Base-by-base conservation (phyloP, 2,797 vertebrate genomes). In the Ctenopoma multispine region DNA sequence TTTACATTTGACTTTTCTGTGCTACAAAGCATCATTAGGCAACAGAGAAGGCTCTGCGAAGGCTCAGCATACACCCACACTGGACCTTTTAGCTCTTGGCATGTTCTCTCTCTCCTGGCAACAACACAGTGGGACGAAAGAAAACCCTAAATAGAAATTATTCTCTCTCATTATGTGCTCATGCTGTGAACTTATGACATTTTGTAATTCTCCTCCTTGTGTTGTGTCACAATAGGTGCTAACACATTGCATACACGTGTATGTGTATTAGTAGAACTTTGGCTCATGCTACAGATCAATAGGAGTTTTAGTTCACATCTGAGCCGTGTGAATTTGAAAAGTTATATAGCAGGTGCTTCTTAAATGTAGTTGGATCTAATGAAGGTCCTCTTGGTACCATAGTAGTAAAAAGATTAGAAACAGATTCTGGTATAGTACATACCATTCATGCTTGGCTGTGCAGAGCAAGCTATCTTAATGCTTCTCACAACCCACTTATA, bases 21-120 rank as follows among this genome's bases (percentile, higher is more conserved):
- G 75, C 76, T 83, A 87, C 84, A 92, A 91, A 90, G 88, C 86
- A 82, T 86, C 86, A 88, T 90, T 92, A 92, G 79, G 69, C 82
- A 66, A 64, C 63, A 57, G 65, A 85, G 77, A 77, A 72, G 50
- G 46, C 78, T 77, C 53, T 31, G 65, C 49, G 76, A 55, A 47
- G 56, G 68, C 72, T 77, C 75, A 15, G 47, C 64, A 21, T 20
- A 79, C 86, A 24, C 90, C 90, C 86, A 91, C 89, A 75, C 80
- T 61, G 63, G 86, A 87, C 90, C 90, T 87, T 83, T 87, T n/a
- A 74, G 85, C 87, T 78, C 73, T 29, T 64, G 72, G 79, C 78
- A 29, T 73, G 68, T 85, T 87, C 61, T 69, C 63, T 63, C 62
- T 82, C 75, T 70, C 62, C 20, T 20, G 75, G 74, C 77, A 76